Percentiles rank a stretch among this genome's conserved stretches.
Conservation (phyloP, 2,888 invertebrate genomes). For the Didymodactylos carnosus region DNA sequence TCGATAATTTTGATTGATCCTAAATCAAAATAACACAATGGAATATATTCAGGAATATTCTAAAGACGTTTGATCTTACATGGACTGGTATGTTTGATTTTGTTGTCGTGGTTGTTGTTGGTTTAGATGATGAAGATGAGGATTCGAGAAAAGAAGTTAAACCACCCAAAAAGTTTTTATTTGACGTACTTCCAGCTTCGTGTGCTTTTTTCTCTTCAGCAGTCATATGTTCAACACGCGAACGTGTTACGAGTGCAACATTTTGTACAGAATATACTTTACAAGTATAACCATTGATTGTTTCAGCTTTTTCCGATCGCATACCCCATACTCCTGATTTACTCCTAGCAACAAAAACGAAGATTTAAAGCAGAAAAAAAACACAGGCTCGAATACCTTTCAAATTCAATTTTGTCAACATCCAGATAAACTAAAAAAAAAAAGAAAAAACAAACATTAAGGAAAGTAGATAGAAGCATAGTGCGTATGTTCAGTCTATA, state of each 20-base stretch:
- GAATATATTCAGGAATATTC: no score
- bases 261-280: slow-evolving; percentile 85
- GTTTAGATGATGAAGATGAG: not conserved
- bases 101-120: not conserved
- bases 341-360: slow-evolving; percentile 46
- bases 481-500: no score
- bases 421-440: slow-evolving; percentile 82
- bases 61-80: no score
- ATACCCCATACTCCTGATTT: slow-evolving; percentile 90
- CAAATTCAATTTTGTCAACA: slow-evolving; percentile 91
- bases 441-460: no score
- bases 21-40: no score
- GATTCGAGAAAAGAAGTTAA: not conserved
- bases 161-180: not conserved
- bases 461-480: no score
- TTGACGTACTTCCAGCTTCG: not conserved
- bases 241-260: slow-evolving; percentile 83
- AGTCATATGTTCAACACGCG: slow-evolving; percentile 70
- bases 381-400: no score
- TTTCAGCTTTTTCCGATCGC: slow-evolving; percentile 74
- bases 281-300: slow-evolving; percentile 67
- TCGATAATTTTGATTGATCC: no score
- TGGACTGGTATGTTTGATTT: not conserved
- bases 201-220: slow-evolving; percentile 42
- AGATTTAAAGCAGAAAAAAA: no score